phyloP scores from a whole-genome alignment of 2,888 invertebrate genomes.

The Agrochola macilenta region DNA sequence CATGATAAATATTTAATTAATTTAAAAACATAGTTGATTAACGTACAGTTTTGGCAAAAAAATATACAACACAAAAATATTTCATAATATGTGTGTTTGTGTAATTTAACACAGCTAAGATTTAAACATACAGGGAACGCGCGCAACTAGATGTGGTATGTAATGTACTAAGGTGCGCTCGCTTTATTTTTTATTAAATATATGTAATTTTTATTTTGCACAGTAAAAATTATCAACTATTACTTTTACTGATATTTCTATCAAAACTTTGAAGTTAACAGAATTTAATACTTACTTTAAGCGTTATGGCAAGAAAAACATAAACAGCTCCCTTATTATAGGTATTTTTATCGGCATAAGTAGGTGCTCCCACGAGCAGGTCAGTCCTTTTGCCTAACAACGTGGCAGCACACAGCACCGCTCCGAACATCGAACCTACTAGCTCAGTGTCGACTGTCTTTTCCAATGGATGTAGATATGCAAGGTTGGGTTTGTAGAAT shows the following conservation, averaged over 20 bases:
- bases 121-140: too few relatives aligned
- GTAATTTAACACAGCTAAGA: too few relatives aligned
- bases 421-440: conserved; percentile 91
- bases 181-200: too few relatives aligned
- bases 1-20: too few relatives aligned
- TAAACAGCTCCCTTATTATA: conserved; percentile 90
- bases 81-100: too few relatives aligned
- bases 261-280: background rate
- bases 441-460: background rate
- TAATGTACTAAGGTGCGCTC: too few relatives aligned
- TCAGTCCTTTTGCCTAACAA: conserved; percentile 83
- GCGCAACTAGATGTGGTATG: too few relatives aligned
- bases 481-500: conserved; percentile 22
- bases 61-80: too few relatives aligned
- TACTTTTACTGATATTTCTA: background rate
- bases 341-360: conserved; percentile 65
- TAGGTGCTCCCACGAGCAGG: conserved; percentile 91
- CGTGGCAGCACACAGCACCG: conserved; percentile 85
- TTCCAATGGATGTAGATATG: background rate
- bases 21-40: too few relatives aligned
- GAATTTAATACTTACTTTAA: conserved; percentile 43
- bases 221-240: background rate
- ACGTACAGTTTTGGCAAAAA: too few relatives aligned
- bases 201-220: background rate
- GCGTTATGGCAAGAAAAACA: conserved; percentile 76